A percentile compares a stretch with the other conserved stretches of the same genome.
These are phyloP conservation scores for Pseudococcus viburni DNA, from an alignment of 2,888 invertebrate species.

Conservation along the genomic window DNA sequence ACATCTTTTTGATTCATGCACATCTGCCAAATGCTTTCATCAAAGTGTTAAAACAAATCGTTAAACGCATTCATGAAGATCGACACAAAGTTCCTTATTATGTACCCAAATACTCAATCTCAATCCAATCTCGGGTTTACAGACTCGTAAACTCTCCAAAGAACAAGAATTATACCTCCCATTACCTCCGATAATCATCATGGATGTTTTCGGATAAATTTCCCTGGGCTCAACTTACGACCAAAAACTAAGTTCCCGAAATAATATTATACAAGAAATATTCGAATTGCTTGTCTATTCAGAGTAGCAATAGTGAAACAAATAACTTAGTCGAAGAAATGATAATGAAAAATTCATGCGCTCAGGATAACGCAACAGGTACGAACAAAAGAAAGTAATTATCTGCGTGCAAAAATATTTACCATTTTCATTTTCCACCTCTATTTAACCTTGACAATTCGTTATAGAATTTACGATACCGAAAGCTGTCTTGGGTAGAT, in stretches of 20 bases:
- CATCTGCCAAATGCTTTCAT: too few relatives aligned
- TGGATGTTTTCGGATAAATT: neutral
- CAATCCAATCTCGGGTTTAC: neutral
- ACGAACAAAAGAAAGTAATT: neutral
- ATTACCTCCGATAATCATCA: constrained; percentile 17
- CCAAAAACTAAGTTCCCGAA: constrained; percentile 8
- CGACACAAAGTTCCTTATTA: too few relatives aligned
- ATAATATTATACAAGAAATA: neutral
- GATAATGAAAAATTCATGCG: constrained; percentile 67
- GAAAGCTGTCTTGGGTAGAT: neutral
- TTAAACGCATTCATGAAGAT: too few relatives aligned
- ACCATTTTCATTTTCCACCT: neutral
- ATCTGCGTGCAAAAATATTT: neutral
- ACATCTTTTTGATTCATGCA: too few relatives aligned
- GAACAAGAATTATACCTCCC: constrained; percentile 63
- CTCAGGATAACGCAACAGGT: constrained; percentile 57
- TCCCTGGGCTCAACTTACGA: neutral
- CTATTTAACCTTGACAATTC: neutral
- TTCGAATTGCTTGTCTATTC: constrained; percentile 31
- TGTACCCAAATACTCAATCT: too few relatives aligned
- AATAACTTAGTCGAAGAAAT: constrained; percentile 70
- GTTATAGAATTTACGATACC: neutral
- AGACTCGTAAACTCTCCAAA: constrained; percentile 65
- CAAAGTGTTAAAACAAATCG: too few relatives aligned
- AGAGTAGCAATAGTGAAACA: constrained; percentile 67